A percentile compares a stretch with the other conserved stretches of the same genome.
Conservation (phyloP, 1,140 invertebrate species). For the Listronotus oregonensis region DNA sequence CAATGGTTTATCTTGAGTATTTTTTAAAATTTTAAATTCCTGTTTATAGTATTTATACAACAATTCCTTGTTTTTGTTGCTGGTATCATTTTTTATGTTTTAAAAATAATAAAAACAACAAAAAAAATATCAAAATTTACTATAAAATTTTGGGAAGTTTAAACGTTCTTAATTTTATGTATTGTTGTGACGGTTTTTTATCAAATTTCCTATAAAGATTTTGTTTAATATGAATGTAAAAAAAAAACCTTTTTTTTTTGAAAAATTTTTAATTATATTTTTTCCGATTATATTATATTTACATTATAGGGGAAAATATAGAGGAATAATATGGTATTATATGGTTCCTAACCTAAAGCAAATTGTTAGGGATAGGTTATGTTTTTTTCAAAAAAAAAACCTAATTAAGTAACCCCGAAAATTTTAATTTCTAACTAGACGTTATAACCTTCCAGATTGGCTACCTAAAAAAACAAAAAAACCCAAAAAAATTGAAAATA, state of each 20-base stretch:
- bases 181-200: slow-evolving; percentile 43
- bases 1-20: slow-evolving; percentile 45
- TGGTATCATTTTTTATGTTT: slow-evolving; percentile 42
- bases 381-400: slow-evolving; percentile 41
- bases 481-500: no score
- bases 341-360: slow-evolving; percentile 45
- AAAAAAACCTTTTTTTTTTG: slow-evolving; percentile 32
- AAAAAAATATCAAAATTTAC: slow-evolving; percentile 44
- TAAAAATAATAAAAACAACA: slow-evolving; percentile 42
- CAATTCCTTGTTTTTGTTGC: slow-evolving; percentile 45
- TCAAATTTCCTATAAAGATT: slow-evolving; percentile 46
- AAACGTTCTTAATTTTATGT: slow-evolving; percentile 45
- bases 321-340: slow-evolving; percentile 43
- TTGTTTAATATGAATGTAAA: slow-evolving; percentile 44
- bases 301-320: slow-evolving; percentile 44
- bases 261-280: slow-evolving; percentile 41
- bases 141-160: slow-evolving; percentile 45
- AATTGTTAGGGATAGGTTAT: slow-evolving; percentile 37
- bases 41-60: slow-evolving; percentile 45
- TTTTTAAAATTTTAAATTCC: slow-evolving; percentile 44
- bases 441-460: no score
- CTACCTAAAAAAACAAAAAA: no score
- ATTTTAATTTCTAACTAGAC: no score
- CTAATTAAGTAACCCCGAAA: background rate
- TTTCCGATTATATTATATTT: slow-evolving; percentile 43